These are phyloP conservation scores for Drosophila repleta DNA, from an alignment of 1,140 invertebrate species.

Conservation along the genomic window DNA sequence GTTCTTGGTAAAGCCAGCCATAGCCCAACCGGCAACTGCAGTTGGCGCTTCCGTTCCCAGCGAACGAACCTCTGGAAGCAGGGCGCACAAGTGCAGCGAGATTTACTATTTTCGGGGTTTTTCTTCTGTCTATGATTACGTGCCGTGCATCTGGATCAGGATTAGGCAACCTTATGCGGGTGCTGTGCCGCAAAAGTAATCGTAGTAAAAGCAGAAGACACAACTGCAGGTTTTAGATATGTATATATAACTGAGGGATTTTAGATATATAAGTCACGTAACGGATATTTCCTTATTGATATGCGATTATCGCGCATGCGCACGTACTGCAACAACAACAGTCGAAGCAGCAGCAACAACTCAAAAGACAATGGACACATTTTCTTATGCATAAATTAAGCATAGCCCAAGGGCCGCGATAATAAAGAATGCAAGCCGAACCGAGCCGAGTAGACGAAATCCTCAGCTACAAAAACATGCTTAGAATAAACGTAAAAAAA, in stretches of 20 bases:
- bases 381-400: slow-evolving; percentile 77
- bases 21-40: neutral
- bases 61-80: slow-evolving; percentile 1
- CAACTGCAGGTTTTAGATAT: no score
- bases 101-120: slow-evolving; percentile 63
- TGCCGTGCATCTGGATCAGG: slow-evolving; percentile 64
- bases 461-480: slow-evolving; percentile 59
- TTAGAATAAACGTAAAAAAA: slow-evolving; percentile 71
- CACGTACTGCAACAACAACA: slow-evolving; percentile 64
- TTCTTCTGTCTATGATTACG: slow-evolving; percentile 33
- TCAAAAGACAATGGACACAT: slow-evolving; percentile 68
- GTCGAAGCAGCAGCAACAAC: slow-evolving; percentile 9
- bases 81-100: slow-evolving; percentile 55
- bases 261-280: slow-evolving; percentile 83
- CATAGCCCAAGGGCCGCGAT: slow-evolving; percentile 44
- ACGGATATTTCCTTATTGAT: slow-evolving; percentile 84
- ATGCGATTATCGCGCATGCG: slow-evolving; percentile 80
- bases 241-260: no score
- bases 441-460: slow-evolving; percentile 12
- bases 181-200: slow-evolving; percentile 9
- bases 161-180: slow-evolving; percentile 50
- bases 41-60: slow-evolving; percentile 50
- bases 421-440: slow-evolving; percentile 49
- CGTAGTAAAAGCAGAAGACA: slow-evolving; percentile 25
- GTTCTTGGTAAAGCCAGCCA: slow-evolving; percentile 59